phyloP scores from a whole-genome alignment of 2,888 invertebrate species.

The Anarsia innoxiella region DNA sequence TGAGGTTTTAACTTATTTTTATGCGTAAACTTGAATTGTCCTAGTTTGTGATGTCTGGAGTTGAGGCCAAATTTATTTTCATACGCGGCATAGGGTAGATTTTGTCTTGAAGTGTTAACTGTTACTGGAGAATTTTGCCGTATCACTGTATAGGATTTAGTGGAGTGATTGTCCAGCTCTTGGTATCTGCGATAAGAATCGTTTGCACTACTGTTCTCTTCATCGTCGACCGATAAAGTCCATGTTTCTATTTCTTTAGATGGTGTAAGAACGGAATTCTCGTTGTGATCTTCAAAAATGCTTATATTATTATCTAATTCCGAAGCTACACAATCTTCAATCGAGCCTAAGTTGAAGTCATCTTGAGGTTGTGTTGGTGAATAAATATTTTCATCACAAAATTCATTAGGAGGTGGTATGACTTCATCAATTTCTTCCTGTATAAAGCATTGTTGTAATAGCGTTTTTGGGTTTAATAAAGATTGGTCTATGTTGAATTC shows the following conservation, averaged over 20 bases:
- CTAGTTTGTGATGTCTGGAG: conserved; percentile 27
- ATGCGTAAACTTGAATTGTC: conserved; percentile 37
- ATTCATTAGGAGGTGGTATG: conserved; percentile 51
- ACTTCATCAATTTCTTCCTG: conserved; percentile 28
- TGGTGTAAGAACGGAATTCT: conserved; percentile 22
- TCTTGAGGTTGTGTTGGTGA: conserved; percentile 19
- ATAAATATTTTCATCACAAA: conserved; percentile 28
- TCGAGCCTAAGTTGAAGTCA: conserved; percentile 7
- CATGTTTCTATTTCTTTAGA: conserved; percentile 46
- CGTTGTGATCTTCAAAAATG: conserved; percentile 24
- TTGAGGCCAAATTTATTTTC: conserved; percentile 1
- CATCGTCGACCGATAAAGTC: conserved; percentile 33
- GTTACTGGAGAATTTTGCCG: not conserved
- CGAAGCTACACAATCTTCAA: conserved; percentile 1
- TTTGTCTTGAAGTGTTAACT: no score
- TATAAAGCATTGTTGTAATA: conserved; percentile 37
- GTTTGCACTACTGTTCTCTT: no score
- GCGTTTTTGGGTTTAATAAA: conserved; percentile 54
- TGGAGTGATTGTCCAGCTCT: no score
- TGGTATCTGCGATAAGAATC: no score
- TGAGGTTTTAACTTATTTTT: conserved; percentile 38
- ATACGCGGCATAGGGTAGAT: no score
- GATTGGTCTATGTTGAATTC: conserved; percentile 36
- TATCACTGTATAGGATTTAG: no score
- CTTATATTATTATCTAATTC: conserved; percentile 12